Conservation (phyloP, 1,140 invertebrate genomes). For the Drosophila ambigua region DNA sequence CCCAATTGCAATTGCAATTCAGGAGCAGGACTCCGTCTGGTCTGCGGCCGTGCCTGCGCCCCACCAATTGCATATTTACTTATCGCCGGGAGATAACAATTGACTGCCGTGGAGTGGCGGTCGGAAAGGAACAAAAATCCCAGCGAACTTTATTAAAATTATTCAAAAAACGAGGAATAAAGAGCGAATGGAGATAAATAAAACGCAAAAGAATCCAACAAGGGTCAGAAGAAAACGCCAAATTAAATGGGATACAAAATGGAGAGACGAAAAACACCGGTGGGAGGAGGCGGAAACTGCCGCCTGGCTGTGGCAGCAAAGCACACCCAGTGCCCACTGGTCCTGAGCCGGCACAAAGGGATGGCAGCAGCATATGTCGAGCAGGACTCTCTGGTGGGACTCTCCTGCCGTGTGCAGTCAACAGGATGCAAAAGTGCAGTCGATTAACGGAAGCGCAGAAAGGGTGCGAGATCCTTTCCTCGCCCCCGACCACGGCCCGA, state of each 20-base stretch:
- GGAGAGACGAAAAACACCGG: conserved; percentile 23
- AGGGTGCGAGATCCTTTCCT: conserved; percentile 33
- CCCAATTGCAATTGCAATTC: conserved; percentile 42
- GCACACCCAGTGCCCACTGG: conserved; percentile 45
- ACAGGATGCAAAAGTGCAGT: conserved; percentile 76
- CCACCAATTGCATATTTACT: conserved; percentile 63
- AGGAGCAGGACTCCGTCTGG: conserved; percentile 24
- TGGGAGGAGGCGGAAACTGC: conserved; percentile 27
- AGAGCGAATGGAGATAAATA: conserved; percentile 14
- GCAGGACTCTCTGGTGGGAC: too few species aligned
- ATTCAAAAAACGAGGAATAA: conserved; percentile 32
- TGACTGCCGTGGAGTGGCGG: conserved; percentile 48
- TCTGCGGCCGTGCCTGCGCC: conserved; percentile 22
- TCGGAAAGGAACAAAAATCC: conserved; percentile 43
- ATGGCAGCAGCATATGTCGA: conserved; percentile 10
- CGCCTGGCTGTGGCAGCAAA: conserved; percentile 52
- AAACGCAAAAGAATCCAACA: conserved; percentile 36
- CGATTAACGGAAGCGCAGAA: conserved; percentile 67
- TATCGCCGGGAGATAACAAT: conserved; percentile 71
- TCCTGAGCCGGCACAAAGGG: not conserved
- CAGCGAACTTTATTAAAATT: conserved; percentile 77
- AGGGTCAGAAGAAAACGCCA: conserved; percentile 54
- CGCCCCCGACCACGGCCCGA: not conserved
- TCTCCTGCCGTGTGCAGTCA: conserved; percentile 48
- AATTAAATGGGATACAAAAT: conserved; percentile 69